Evolutionary conservation across 2,888 invertebrate genomes (phyloP).

Genomic region (Stictocephala bisonia): DNA sequence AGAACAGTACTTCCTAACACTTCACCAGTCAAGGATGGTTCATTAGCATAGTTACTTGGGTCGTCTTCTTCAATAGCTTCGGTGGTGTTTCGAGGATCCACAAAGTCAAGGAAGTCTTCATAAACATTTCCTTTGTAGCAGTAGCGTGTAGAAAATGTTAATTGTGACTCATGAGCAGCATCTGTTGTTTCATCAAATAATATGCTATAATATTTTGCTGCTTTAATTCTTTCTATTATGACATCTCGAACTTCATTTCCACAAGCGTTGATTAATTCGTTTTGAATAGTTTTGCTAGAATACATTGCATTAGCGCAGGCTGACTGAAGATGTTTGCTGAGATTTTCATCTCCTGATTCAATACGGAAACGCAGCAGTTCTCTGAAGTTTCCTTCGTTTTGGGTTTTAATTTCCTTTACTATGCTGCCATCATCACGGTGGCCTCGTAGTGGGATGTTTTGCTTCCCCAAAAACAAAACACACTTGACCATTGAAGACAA

Average conservation of each 20-base stretch:
- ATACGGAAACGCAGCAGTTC: conserved; percentile 58
- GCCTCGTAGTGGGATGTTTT: conserved; percentile 19
- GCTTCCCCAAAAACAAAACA: conserved; percentile 3
- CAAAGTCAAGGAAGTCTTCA: conserved; percentile 4
- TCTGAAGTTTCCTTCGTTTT: conserved; percentile 60
- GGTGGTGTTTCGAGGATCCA: background rate
- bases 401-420: background rate
- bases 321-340: conserved; percentile 54
- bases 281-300: conserved; percentile 58
- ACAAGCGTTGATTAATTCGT: conserved; percentile 58
- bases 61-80: background rate
- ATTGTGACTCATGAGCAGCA: conserved; percentile 6
- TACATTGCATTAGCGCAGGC: conserved; percentile 57
- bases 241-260: conserved; percentile 38
- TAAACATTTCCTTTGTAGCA: background rate
- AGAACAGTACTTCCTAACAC: background rate
- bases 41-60: background rate
- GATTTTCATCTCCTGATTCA: conserved; percentile 56
- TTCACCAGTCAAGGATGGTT: background rate
- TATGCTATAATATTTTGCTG: background rate
- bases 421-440: conserved; percentile 19
- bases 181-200: conserved; percentile 4
- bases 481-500: conserved; percentile 4
- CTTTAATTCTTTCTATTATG: background rate
- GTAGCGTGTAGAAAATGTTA: background rate